Percentiles rank a stretch among this genome's conserved stretches.
These are phyloP conservation scores for Parazoanthus darwini DNA, from an alignment of 92 coral and sea anemone species.

Conservation along the genomic window DNA sequence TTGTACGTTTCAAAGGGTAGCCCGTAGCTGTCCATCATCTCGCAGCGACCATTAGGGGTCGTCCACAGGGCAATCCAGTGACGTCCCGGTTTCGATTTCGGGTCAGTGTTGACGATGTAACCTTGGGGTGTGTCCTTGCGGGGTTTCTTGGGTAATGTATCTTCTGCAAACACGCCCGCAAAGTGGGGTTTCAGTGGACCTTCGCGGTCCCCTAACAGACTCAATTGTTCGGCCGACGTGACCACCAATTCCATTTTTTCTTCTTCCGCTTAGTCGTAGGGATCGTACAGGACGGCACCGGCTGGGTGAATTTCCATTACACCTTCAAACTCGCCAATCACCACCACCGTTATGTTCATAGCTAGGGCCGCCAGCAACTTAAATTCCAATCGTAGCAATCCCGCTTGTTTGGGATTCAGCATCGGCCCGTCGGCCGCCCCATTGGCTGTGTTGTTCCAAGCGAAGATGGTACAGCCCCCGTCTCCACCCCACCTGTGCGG, in stretches of 20 bases:
- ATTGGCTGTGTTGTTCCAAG: too few relatives aligned
- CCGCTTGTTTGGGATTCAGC: constrained; percentile 8
- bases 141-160: background rate
- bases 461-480: too few relatives aligned
- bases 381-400: constrained; percentile 13
- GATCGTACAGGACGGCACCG: background rate
- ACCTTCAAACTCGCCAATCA: constrained; percentile 3
- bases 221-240: too few relatives aligned
- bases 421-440: background rate
- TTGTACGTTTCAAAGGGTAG: constrained; percentile 2
- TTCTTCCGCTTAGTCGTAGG: background rate
- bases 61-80: background rate
- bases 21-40: constrained; percentile 2
- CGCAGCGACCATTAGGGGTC: background rate
- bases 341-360: constrained; percentile 14
- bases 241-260: background rate
- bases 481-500: background rate
- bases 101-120: background rate
- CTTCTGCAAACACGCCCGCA: constrained; percentile 16
- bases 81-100: background rate
- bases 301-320: constrained; percentile 14
- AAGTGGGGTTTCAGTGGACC: constrained; percentile 15
- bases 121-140: too few relatives aligned
- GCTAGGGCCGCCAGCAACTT: background rate
- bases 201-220: too few relatives aligned